Percentiles rank a stretch among this genome's conserved stretches.
phyloP scores from a whole-genome alignment of 2,888 invertebrate genomes.

The Dioctria linearis region DNA sequence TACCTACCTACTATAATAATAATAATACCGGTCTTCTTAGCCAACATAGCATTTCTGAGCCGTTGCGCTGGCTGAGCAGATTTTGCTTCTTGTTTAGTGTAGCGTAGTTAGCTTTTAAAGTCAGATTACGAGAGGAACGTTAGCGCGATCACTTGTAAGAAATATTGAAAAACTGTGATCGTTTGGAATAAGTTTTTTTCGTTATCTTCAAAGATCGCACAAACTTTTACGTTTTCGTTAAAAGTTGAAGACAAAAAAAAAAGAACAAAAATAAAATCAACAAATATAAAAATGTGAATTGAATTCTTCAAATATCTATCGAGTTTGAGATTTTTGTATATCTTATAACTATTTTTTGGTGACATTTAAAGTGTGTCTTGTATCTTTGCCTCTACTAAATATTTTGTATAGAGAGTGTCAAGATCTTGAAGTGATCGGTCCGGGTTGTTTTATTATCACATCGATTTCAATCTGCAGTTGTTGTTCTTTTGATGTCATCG shows the following conservation, averaged over 20 bases:
- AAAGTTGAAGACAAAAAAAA: no score
- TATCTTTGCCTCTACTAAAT: no score
- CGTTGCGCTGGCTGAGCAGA: conserved; percentile 19
- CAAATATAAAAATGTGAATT: background rate
- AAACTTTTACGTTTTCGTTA: no score
- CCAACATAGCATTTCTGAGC: conserved; percentile 39
- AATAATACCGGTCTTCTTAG: conserved; percentile 39
- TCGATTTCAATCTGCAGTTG: conserved; percentile 7
- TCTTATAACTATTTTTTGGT: conserved; percentile 33
- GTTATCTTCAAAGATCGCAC: conserved; percentile 20
- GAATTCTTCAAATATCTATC: conserved; percentile 12
- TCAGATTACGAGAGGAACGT: conserved; percentile 52
- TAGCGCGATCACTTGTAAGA: conserved; percentile 40
- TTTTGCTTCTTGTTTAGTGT: conserved; percentile 30
- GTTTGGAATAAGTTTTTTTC: background rate
- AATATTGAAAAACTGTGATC: conserved; percentile 21
- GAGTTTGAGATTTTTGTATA: background rate
- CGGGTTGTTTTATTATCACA: conserved; percentile 25
- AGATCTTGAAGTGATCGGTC: conserved; percentile 12
- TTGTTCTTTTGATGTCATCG: conserved; percentile 47
- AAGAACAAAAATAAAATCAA: no score
- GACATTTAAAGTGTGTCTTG: conserved; percentile 13
- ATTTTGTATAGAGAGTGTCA: background rate
- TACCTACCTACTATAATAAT: no score
- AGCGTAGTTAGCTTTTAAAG: conserved; percentile 35